These are phyloP conservation scores for Diabrotica virgifera DNA, from an alignment of 1,140 invertebrate species.

Conservation along the genomic window DNA sequence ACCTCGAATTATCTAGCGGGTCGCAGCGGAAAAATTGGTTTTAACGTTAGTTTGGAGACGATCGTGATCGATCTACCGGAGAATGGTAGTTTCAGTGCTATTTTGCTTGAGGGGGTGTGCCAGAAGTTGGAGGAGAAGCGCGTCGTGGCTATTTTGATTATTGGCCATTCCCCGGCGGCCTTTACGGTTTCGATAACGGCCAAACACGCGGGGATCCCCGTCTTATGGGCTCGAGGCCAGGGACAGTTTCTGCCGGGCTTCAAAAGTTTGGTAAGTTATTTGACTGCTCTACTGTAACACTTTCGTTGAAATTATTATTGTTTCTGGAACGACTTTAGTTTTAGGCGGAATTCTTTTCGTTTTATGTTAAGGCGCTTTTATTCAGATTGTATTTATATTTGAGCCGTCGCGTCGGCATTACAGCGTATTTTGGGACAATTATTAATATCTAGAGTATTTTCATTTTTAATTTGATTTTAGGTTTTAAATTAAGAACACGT, in stretches of 20 bases:
- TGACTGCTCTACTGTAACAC: no score
- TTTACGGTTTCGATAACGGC: conserved; percentile 47
- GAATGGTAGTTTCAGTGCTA: conserved; percentile 47
- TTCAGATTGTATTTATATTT: no score
- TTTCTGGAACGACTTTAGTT: no score
- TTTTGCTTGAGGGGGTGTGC: conserved; percentile 44
- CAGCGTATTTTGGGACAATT: no score
- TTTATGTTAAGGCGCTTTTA: no score
- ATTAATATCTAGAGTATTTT: no score
- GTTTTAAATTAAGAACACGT: no score
- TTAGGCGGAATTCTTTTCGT: no score
- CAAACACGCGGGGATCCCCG: conserved; percentile 44
- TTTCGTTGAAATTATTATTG: no score
- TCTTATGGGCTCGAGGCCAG: conserved; percentile 47
- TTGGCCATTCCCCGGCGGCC: conserved; percentile 47
- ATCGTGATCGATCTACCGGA: conserved; percentile 45
- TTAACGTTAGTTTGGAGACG: conserved; percentile 44
- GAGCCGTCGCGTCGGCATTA: no score
- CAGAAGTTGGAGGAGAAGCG: conserved; percentile 45
- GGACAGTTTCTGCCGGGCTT: conserved; percentile 40
- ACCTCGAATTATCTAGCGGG: conserved; percentile 40
- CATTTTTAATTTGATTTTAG: no score
- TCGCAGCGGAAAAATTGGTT: conserved; percentile 27
- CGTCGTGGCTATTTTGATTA: conserved; percentile 45
- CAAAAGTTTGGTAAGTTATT: conserved; percentile 40